Base-by-base conservation (phyloP, 2,113 vertebrate genomes). In the Epinephelus moara region DNA sequence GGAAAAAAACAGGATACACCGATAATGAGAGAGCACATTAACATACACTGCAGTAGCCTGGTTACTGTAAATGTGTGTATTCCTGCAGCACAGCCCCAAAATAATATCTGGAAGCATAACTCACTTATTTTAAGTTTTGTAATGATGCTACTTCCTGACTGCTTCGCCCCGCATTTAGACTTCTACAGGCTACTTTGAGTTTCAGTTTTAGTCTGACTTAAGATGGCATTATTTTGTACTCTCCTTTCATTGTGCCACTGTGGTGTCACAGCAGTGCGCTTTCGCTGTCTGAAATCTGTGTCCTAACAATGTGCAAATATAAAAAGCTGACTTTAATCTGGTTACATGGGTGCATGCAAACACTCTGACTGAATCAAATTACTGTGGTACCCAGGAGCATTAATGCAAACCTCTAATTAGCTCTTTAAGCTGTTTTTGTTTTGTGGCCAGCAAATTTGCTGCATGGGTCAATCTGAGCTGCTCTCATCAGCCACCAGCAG, bases 331-430 rank as follows among this genome's bases (percentile, higher is more conserved):
- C 18, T 27, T 11, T 7, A 12, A 50, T n/a, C 45, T 0, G 42
- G 59, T 70, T 63, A 30, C 25, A n/a, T 42, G 0, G 14, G 18
- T 72, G 60, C 70, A 75, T 66, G 60, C 75, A 61, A 77, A 67
- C 15, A 6, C 60, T 55, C 37, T 10, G 2, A 27, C 25, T 45
- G 7, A 71, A 30, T 63, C 12, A 50, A 71, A 62, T 45, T 13
- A 23, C 13, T 47, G 30, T 45, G 40, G 18, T 27, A 50, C 19
- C 2, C 4, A n/a, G 4, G 47, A 60, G 42, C 52, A 33, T 72
- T 61, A 62, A 60, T 21, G n/a, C 13, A 1, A 3, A 50, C 6
- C 47, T 42, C 71, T 63, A 8, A 42, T 70, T 63, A 56, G 15
- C 60, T 77, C 23, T 61, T 42, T 15, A 47, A 4, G 23, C 45